Base-by-base conservation (phyloP, 2,888 invertebrate genomes). In the Ecliptopera silaceata region DNA sequence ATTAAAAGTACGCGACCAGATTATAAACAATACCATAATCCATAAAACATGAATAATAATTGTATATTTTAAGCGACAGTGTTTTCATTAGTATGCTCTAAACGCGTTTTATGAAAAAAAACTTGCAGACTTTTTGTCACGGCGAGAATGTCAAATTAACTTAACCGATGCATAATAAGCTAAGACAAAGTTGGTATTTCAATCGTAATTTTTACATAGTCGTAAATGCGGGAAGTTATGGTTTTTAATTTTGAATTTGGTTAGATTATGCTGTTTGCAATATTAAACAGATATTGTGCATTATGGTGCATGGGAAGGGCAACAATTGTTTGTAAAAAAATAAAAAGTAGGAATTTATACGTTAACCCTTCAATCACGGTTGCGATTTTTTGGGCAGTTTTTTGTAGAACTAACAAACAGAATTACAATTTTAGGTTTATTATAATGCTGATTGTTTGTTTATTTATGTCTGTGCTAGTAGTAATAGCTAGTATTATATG, bases 101-200 rank as follows among this genome's bases (percentile, higher is more conserved):
- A 10, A 49, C 34, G 45, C 57, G 48, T 39, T 48, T 47, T 65
- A 59, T 65, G 68, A 70, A 67, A 68, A 68, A 70, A 67, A 68
- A 67, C 65, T 69, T 42, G 63, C 56, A 53, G 64, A 55, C 53
- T 69, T 74, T 73, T 73, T 72, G 69, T 60, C 61, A 56, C 57
- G 67, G 32, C 38, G 42, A 38, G 58, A 69, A 69, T 67, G 68
- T 70, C 65, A 59, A 70, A 69, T 75, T 74, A 79, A 69, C 65
- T 64, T 61, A 68, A 72, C 52, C 39, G 44, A 56, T 67, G 64
- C 70, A 61, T 59, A 65, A 63, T 65, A 62, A 60, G 50, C 55
- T 26, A 46, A 42, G 58, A 50, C 66, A 69, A 47, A 60, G 42
- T 54, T 41, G 39, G 42, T 18, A 49, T 49, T 59, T 48, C 32